Base-by-base conservation (phyloP, 2,113 vertebrate species). In the Baryphthengus martii region DNA sequence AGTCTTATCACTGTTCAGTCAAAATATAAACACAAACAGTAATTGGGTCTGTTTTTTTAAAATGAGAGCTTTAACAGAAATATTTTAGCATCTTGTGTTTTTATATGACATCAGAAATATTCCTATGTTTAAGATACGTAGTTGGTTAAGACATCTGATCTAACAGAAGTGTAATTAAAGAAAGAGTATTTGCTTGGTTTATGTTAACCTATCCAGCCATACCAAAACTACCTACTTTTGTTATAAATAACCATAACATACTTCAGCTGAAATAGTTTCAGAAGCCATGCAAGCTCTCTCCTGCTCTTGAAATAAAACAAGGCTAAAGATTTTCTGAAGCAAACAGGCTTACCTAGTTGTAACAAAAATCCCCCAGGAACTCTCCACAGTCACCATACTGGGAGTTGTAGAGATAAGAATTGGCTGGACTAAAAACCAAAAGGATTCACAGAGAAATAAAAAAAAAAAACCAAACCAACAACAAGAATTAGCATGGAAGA, bases 301-400 rank as follows among this genome's bases (percentile, higher is more conserved):
- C 68, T 90, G 42, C 24, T 93, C 47, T 59, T 90, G 89, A 91
- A 94, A 88, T 65, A 82, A 91, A 59, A 75, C 35, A 91, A 82
- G 50, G 29, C 40, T 66, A 53, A 91, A 88, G 29, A 84, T 35
- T 58, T 83, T 58, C 68, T 74, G 75, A 77, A 92, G 92, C 61
- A 89, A 91, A 78, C 0, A 63, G 19, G 24, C 33, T 92, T 83
- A 72, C 29, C 4, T 14, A 75, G 24, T 31, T 40, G 13, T n/a
- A 89, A 94, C 5, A 91, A 68, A 93, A 91, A 56, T 52, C n/a
- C 49, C 19, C 49, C 49, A 70, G 67, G 29, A 91, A 85, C 31
- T 62, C 50, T 50, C 62, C 37, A 45, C 25, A 89, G 63, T 23
- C 78, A 94, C 74, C 40, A 13, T 17, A 20, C n/a, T 68, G 49